These are phyloP conservation scores for Actinopyga echinites DNA, from an alignment of 53 echinoderm and acorn worm species.

Conservation along the genomic window DNA sequence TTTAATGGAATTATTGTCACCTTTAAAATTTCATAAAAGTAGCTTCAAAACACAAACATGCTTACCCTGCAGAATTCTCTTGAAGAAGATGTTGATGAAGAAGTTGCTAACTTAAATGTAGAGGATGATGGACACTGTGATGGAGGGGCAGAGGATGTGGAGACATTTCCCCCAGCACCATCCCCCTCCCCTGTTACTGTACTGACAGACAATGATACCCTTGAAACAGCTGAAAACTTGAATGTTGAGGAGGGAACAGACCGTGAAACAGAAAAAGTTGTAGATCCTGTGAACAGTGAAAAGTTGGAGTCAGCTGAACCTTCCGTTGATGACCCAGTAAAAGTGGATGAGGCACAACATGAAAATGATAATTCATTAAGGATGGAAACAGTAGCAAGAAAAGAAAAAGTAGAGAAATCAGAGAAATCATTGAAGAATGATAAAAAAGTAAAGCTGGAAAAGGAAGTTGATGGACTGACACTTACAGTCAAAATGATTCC, in stretches of 20 bases:
- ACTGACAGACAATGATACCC: neutral
- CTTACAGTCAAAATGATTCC: neutral
- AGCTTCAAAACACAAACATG: no score
- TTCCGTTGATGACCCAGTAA: no score
- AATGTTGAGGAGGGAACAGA: neutral
- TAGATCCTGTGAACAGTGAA: no score
- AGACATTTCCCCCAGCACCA: neutral
- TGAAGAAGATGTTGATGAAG: constrained; percentile 14
- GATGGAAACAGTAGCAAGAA: no score
- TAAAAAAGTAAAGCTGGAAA: neutral
- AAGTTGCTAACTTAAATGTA: neutral
- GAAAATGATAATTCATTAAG: no score
- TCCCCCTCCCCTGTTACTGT: constrained; percentile 14
- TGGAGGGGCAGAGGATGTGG: neutral
- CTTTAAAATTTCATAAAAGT: no score
- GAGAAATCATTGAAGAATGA: constrained; percentile 1
- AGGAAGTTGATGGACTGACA: neutral
- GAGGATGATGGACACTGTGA: neutral
- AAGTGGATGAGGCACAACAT: no score
- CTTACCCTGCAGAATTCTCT: neutral
- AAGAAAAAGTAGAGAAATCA: neutral
- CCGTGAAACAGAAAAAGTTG: neutral
- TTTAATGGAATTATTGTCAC: no score
- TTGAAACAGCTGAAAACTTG: neutral
- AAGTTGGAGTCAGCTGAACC: no score